Conservation (phyloP, 2,797 vertebrate genomes). For the Siniperca obscura region DNA sequence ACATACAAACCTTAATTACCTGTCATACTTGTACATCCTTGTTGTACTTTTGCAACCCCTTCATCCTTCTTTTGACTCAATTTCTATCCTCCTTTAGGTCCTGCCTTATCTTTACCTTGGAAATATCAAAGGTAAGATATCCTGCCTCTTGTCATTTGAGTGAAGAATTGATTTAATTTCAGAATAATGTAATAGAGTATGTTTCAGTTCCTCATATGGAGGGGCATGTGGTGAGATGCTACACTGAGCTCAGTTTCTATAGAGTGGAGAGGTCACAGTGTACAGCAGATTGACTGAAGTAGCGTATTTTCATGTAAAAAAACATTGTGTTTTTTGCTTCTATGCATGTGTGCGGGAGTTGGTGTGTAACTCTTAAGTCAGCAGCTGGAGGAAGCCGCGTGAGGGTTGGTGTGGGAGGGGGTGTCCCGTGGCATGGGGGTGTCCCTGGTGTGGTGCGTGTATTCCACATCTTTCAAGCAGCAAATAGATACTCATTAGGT, state of each 20-base stretch:
- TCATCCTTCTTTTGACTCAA: neutral
- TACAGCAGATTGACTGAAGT: constrained; percentile 21
- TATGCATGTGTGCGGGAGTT: neutral
- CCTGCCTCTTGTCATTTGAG: constrained; percentile 15
- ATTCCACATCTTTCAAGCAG: constrained; percentile 63
- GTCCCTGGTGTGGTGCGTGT: constrained; percentile 51
- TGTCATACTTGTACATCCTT: neutral
- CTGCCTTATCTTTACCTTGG: constrained; percentile 92
- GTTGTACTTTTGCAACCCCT: neutral
- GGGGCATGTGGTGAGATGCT: constrained; percentile 78
- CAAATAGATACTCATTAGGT: constrained; percentile 26
- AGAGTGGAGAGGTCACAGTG: constrained; percentile 61
- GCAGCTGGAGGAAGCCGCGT: constrained; percentile 58
- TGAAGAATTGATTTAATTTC: constrained; percentile 65
- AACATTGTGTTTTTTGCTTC: constrained; percentile 3
- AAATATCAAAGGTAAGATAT: constrained; percentile 91
- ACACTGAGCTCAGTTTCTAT: constrained; percentile 81
- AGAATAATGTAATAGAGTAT: constrained; percentile 49
- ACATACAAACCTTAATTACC: neutral
- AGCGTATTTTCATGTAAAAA: constrained; percentile 25
- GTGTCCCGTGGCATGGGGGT: constrained; percentile 68
- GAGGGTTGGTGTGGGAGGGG: constrained; percentile 67
- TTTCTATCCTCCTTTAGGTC: constrained; percentile 80
- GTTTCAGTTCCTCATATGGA: constrained; percentile 83
- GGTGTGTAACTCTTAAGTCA: constrained; percentile 22